Conservation (phyloP, 2,797 vertebrate genomes). For the Sebastolobus altivelis region DNA sequence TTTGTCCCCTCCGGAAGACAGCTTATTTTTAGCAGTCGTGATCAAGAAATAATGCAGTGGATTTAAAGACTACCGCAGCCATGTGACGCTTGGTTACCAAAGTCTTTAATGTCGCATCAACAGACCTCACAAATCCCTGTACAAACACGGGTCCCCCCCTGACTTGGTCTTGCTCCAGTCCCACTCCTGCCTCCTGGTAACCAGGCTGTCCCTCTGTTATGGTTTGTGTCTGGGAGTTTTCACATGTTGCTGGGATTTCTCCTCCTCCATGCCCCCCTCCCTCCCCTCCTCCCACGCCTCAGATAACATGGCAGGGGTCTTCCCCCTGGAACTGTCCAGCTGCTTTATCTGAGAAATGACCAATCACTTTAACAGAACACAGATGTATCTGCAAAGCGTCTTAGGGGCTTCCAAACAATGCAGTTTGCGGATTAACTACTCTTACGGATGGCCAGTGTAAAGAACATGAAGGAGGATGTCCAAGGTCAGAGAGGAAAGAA, state of each 20-base stretch:
- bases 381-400: constrained; percentile 82
- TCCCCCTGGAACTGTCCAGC: constrained; percentile 80
- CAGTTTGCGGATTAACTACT: constrained; percentile 70
- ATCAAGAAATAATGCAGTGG: constrained; percentile 20
- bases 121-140: constrained; percentile 16
- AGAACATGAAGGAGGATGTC: constrained; percentile 65
- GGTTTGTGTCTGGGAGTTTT: constrained; percentile 80
- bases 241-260: constrained; percentile 76
- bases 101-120: constrained; percentile 35
- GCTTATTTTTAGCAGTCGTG: constrained; percentile 43
- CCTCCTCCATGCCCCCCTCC: constrained; percentile 44
- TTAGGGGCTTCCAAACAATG: constrained; percentile 76
- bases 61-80: constrained; percentile 18
- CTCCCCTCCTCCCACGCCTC: constrained; percentile 68
- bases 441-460: constrained; percentile 60
- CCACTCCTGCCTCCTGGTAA: constrained; percentile 61
- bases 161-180: constrained; percentile 29
- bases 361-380: constrained; percentile 82
- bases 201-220: constrained; percentile 72
- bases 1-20: constrained; percentile 10
- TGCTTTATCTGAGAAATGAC: constrained; percentile 81
- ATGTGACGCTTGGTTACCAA: constrained; percentile 24
- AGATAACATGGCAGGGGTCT: constrained; percentile 84
- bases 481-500: constrained; percentile 63
- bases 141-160: constrained; percentile 19